These are phyloP conservation scores for Chelonus formosanus DNA, from an alignment of 2,888 invertebrate genomes.

Conservation along the genomic window DNA sequence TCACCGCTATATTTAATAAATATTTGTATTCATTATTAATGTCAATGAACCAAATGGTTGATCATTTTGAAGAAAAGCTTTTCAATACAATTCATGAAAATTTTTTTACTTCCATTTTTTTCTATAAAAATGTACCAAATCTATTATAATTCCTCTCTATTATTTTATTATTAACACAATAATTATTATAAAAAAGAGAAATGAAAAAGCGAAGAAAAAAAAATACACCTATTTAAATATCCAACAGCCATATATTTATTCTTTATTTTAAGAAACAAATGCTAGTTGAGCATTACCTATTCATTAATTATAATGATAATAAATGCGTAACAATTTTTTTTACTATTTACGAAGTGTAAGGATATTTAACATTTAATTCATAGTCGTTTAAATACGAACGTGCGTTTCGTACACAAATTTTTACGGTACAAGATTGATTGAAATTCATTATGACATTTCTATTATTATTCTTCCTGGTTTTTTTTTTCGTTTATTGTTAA, in stretches of 20 bases:
- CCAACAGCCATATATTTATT: constrained; percentile 66
- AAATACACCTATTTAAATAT: constrained; percentile 58
- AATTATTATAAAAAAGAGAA: neutral
- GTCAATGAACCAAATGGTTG: no score
- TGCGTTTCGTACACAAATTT: constrained; percentile 51
- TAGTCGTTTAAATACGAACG: constrained; percentile 63
- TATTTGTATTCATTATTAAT: no score
- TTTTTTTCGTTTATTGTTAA: constrained; percentile 44
- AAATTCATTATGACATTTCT: constrained; percentile 45
- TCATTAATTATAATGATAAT: constrained; percentile 65
- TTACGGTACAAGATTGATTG: constrained; percentile 52
- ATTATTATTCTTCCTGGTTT: constrained; percentile 22
- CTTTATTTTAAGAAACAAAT: constrained; percentile 66
- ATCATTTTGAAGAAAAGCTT: neutral
- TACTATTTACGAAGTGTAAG: constrained; percentile 54
- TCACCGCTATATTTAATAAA: no score
- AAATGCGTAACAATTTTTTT: constrained; percentile 64
- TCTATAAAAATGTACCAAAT: neutral
- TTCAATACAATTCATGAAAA: constrained; percentile 23
- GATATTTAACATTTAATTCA: constrained; percentile 64
- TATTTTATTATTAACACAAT: neutral
- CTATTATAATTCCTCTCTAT: constrained; percentile 5
- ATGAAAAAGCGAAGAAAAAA: constrained; percentile 37
- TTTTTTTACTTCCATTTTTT: constrained; percentile 25
- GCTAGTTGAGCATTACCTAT: constrained; percentile 66